phyloP scores from a whole-genome alignment of 1,140 invertebrate species.

The Cheumatopsyche charites region DNA sequence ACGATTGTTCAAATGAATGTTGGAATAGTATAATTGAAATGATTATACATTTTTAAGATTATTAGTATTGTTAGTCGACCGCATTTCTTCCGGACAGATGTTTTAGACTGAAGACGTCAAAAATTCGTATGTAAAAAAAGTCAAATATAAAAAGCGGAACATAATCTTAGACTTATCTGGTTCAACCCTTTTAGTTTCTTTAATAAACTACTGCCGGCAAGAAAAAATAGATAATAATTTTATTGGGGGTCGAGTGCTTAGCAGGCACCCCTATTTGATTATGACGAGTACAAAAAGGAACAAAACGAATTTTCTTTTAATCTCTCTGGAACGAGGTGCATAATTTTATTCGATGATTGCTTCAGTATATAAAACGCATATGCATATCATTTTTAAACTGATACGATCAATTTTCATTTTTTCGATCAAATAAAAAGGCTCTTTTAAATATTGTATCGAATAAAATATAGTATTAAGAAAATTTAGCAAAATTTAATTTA shows the following conservation, averaged over 20 bases:
- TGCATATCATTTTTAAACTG: not conserved
- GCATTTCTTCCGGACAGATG: conserved; percentile 24
- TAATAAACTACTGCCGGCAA: conserved; percentile 33
- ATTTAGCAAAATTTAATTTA: too few species aligned
- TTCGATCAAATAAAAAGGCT: not conserved
- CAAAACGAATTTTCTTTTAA: conserved; percentile 25
- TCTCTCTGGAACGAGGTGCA: conserved; percentile 21
- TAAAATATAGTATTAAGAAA: not conserved
- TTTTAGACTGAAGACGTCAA: conserved; percentile 8
- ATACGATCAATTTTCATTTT: not conserved
- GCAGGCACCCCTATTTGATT: conserved; percentile 47
- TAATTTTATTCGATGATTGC: conserved; percentile 32
- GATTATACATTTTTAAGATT: conserved; percentile 29
- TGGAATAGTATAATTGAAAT: conserved; percentile 14
- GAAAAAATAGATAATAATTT: conserved; percentile 39
- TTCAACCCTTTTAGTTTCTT: conserved; percentile 46
- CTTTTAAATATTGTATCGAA: not conserved
- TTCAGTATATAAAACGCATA: not conserved
- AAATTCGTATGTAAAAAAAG: not conserved
- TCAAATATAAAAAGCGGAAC: conserved; percentile 15
- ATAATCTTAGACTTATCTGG: conserved; percentile 40
- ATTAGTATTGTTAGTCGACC: conserved; percentile 24
- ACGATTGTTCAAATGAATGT: too few species aligned
- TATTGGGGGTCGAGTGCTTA: conserved; percentile 22
- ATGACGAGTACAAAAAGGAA: conserved; percentile 39